Base-by-base conservation (phyloP, 2,888 invertebrate genomes). In the Tipula lateralis region DNA sequence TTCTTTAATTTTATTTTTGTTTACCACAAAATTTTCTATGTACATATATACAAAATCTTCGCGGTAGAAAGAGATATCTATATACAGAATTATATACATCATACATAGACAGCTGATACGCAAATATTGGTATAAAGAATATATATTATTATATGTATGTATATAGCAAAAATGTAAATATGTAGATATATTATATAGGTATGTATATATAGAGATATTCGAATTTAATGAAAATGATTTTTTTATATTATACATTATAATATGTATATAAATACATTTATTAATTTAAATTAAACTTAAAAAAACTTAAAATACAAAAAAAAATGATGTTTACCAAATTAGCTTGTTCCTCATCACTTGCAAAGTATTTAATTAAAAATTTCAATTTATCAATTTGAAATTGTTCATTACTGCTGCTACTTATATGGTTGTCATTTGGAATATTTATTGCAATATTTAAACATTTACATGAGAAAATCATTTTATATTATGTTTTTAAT, bases 391-490 rank as follows among this genome's bases (percentile, higher is more conserved):
- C 44, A n/a, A 44, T n/a, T 44, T 44, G n/a, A 44, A 44, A 66
- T 66, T 66, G 66, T 24, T 66, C 24, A 66, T 66, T 66, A 24
- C 24, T 66, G 19, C 66, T 66, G 44, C 24, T 66, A 24, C 24
- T 66, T 24, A 24, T 66, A 24, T 24, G 66, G 66, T 66, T 82
- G 82, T 82, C 82, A 82, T 82, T 82, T 24, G 13, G 66, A 82
- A 82, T 32, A 82, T 29, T 83, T 32, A 83, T 81, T 83, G 6
- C 5, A 81, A 81, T 80, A 91, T 96, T 96, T 88, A 95, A 91
- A 90, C 96, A 96, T 91, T 94, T 94, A 91, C 96, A 96, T 88
- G 94, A 92, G 86, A 89, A 88, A 87, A 89, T 87, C 89, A 89
- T 90, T 86, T 86, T 87, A 6, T 24, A 24, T 24, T 66, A 9